A percentile compares a stretch with the other conserved stretches of the same genome.
Conservation (phyloP, 1,140 invertebrate species). For the Drosophila trapezifrons region DNA sequence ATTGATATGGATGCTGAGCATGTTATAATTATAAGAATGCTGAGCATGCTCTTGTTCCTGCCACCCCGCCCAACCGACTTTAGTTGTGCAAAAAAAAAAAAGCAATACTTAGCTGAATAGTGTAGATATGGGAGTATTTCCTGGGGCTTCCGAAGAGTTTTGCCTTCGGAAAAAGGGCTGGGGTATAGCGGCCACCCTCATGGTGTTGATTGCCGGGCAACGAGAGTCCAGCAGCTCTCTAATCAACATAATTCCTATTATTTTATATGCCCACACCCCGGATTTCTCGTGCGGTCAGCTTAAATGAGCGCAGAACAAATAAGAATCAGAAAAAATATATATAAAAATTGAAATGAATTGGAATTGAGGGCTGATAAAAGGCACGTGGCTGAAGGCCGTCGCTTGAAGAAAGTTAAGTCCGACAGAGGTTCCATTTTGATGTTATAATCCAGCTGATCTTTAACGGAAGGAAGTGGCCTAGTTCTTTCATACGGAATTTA, state of each 20-base stretch:
- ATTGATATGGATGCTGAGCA: slow-evolving; percentile 78
- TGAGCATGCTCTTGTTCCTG: slow-evolving; percentile 63
- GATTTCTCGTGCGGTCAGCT: slow-evolving; percentile 29
- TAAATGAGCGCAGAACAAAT: slow-evolving; percentile 19
- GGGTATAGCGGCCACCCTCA: slow-evolving; percentile 9
- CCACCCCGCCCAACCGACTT: neutral
- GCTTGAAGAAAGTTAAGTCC: neutral
- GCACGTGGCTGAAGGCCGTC: slow-evolving; percentile 35
- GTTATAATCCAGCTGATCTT: neutral
- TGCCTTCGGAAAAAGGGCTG: too few relatives aligned
- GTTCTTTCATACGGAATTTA: neutral
- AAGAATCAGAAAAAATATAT: slow-evolving; percentile 9
- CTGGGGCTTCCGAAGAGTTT: slow-evolving; percentile 3
- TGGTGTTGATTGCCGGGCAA: slow-evolving; percentile 51
- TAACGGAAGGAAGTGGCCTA: neutral
- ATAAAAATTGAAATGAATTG: slow-evolving; percentile 38
- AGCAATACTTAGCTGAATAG: slow-evolving; percentile 51
- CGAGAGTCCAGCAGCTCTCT: slow-evolving; percentile 30
- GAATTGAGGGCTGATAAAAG: slow-evolving; percentile 29
- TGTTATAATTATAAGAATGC: slow-evolving; percentile 80
- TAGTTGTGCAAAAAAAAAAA: slow-evolving; percentile 36
- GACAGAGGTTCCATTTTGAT: neutral
- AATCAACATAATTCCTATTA: slow-evolving; percentile 72
- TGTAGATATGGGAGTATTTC: slow-evolving; percentile 39
- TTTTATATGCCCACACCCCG: slow-evolving; percentile 57